These are phyloP conservation scores for Drosophila antonietae DNA, from an alignment of 2,888 invertebrate genomes.

Conservation along the genomic window DNA sequence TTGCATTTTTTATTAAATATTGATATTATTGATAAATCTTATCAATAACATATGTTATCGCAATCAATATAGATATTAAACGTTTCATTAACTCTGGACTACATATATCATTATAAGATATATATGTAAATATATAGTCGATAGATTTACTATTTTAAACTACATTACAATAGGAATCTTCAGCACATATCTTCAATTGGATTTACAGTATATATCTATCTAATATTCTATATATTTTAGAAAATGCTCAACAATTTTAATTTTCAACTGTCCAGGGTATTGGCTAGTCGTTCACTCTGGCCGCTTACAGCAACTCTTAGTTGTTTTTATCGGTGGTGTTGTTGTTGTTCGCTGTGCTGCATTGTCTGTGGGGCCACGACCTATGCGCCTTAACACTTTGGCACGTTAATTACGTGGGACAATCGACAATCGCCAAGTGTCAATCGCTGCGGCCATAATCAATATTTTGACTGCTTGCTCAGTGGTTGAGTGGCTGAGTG, in stretches of 20 bases:
- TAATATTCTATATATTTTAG: too few relatives aligned
- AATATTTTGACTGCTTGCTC: conserved; percentile 71
- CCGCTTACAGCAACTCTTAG: conserved; percentile 1
- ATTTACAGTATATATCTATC: too few relatives aligned
- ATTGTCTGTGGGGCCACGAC: conserved; percentile 39
- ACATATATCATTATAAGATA: too few relatives aligned
- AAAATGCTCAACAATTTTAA: neutral
- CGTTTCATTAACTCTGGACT: too few relatives aligned
- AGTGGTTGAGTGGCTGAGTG: conserved; percentile 29
- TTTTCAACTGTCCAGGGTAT: neutral
- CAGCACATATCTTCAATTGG: too few relatives aligned
- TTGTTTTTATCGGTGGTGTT: conserved; percentile 9
- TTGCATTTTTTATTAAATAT: too few relatives aligned
- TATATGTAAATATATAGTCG: too few relatives aligned
- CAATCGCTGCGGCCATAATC: conserved; percentile 73
- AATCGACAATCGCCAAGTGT: conserved; percentile 76
- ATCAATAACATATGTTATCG: neutral
- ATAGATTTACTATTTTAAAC: too few relatives aligned
- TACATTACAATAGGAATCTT: too few relatives aligned
- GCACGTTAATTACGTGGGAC: conserved; percentile 76
- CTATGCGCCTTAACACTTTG: conserved; percentile 75
- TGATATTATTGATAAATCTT: neutral
- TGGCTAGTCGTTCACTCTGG: neutral
- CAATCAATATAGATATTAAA: neutral
- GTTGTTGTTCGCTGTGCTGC: neutral